A percentile compares a stretch with the other conserved stretches of the same genome.
Conservation (phyloP, 2,113 vertebrate species). For the Protomyctophum bolini region DNA sequence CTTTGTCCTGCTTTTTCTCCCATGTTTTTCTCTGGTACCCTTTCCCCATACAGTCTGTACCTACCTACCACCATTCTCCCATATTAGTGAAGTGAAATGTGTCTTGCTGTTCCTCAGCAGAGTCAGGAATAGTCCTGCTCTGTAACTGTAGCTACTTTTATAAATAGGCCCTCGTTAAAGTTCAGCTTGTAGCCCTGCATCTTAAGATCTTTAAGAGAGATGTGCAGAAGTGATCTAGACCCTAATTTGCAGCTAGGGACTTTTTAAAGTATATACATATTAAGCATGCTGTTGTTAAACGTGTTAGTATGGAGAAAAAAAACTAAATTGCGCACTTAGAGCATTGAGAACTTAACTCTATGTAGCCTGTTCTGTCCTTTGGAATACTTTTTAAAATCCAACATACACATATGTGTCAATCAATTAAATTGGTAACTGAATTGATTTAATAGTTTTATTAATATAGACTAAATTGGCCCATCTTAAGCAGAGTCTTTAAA, state of each 20-base stretch:
- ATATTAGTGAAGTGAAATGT: conserved; percentile 57
- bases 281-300: background rate
- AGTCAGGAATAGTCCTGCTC: conserved; percentile 66
- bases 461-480: background rate
- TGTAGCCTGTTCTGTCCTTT: background rate
- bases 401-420: background rate
- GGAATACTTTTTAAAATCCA: conserved; percentile 6
- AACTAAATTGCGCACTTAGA: background rate
- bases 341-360: background rate
- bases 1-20: conserved; percentile 10
- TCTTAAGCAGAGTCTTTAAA: background rate
- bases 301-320: background rate
- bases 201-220: conserved; percentile 47
- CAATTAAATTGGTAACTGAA: background rate
- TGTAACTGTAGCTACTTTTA: conserved; percentile 74
- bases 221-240: conserved; percentile 22
- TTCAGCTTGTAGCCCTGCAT: conserved; percentile 54
- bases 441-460: background rate
- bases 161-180: conserved; percentile 70
- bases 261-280: background rate
- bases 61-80: background rate
- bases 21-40: background rate
- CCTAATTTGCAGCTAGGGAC: background rate
- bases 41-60: too few species aligned
- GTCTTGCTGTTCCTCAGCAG: conserved; percentile 45